Percentiles rank a stretch among this genome's conserved stretches.
Conservation (phyloP, 2,888 invertebrate genomes). For the Volucella zonaria region DNA sequence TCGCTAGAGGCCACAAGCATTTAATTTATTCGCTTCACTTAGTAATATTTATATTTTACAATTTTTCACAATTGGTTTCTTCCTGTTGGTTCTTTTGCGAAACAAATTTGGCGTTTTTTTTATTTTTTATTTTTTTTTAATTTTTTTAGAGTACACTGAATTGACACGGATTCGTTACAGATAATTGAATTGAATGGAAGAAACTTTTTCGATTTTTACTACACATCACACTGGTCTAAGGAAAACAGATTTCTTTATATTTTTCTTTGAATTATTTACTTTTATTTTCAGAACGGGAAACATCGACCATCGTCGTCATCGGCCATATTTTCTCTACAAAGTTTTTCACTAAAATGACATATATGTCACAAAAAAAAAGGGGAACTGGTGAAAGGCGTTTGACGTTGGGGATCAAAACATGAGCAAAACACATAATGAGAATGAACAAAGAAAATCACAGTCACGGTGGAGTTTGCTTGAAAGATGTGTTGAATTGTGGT, state of each 20-base stretch:
- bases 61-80: conserved; percentile 2
- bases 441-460: conserved; percentile 33
- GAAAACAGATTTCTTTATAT: conserved; percentile 6
- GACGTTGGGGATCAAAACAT: neutral
- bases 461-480: neutral
- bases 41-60: neutral
- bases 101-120: neutral
- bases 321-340: conserved; percentile 70
- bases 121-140: conserved; percentile 3
- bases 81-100: neutral
- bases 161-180: conserved; percentile 39
- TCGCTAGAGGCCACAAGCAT: conserved; percentile 15
- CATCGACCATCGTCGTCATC: conserved; percentile 40
- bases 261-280: conserved; percentile 7
- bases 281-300: conserved; percentile 19
- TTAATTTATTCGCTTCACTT: neutral
- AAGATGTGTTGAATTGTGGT: conserved; percentile 16
- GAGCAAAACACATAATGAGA: too few species aligned
- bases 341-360: conserved; percentile 44
- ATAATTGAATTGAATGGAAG: conserved; percentile 53
- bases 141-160: conserved; percentile 32
- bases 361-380: conserved; percentile 30
- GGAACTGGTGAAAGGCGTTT: neutral
- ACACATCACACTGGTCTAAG: conserved; percentile 30
- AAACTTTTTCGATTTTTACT: conserved; percentile 16